Evolutionary conservation across 2,888 invertebrate genomes (phyloP).

Genomic region (Ferrisia virgata): DNA sequence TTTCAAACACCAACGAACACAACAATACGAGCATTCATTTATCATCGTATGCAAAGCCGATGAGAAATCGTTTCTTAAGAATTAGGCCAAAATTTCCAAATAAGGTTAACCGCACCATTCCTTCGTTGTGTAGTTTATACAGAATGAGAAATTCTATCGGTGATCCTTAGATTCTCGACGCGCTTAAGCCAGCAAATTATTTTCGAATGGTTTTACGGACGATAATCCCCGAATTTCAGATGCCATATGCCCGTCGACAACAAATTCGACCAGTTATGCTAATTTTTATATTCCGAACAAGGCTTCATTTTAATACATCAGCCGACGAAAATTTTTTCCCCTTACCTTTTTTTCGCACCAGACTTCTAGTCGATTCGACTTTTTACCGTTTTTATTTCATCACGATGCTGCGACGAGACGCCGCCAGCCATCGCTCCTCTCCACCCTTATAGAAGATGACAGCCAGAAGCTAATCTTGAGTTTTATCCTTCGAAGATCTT

Average conservation of each 20-base stretch:
- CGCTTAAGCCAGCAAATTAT: background rate
- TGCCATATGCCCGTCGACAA: background rate
- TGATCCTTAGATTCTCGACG: conserved; percentile 8
- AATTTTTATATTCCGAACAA: conserved; percentile 2
- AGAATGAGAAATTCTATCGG: background rate
- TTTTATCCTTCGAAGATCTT: background rate
- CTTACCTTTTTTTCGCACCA: background rate
- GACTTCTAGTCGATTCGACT: background rate
- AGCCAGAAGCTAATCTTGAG: background rate
- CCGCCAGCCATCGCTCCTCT: too few species aligned
- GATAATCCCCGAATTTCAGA: background rate
- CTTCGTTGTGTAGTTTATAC: background rate
- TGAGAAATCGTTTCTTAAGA: conserved; percentile 26
- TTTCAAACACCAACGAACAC: background rate
- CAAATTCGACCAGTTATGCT: conserved; percentile 2
- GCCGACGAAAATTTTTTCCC: background rate
- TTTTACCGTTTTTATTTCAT: background rate
- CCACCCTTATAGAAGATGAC: background rate
- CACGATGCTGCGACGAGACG: background rate
- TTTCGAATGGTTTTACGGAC: background rate
- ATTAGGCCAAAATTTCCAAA: conserved; percentile 7
- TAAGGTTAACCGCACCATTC: conserved; percentile 8
- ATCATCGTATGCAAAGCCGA: conserved; percentile 26
- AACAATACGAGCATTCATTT: conserved; percentile 19
- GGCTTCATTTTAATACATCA: background rate